Evolutionary conservation across 2,797 vertebrate species (phyloP).

Genomic region (Aulostomus chinensis): DNA sequence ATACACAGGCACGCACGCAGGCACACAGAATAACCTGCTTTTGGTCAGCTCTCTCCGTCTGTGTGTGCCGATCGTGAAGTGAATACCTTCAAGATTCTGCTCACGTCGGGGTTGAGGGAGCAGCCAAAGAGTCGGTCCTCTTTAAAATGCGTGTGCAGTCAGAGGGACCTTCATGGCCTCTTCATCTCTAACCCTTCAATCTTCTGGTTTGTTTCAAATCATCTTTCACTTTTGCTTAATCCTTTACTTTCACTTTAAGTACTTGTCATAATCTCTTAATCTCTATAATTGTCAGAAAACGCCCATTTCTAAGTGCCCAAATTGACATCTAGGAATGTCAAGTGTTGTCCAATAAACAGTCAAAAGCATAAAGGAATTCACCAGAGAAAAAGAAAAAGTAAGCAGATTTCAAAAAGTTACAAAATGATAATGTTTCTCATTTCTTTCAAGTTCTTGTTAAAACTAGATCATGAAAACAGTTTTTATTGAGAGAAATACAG

Average conservation of each 20-base stretch:
- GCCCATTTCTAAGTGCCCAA: too few relatives aligned
- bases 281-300: too few relatives aligned
- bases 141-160: constrained; percentile 70
- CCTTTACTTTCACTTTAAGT: constrained; percentile 20
- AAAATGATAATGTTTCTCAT: too few relatives aligned
- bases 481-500: too few relatives aligned
- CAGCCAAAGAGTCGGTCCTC: constrained; percentile 43
- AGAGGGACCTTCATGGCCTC: constrained; percentile 42
- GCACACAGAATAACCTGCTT: constrained; percentile 24
- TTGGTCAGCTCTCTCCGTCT: constrained; percentile 17
- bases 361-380: too few relatives aligned
- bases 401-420: too few relatives aligned
- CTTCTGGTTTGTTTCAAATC: constrained; percentile 4
- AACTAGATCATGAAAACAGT: too few relatives aligned
- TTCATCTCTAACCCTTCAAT: constrained; percentile 20
- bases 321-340: too few relatives aligned
- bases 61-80: constrained; percentile 33
- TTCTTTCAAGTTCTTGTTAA: too few relatives aligned
- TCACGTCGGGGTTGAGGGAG: constrained; percentile 53
- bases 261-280: not conserved
- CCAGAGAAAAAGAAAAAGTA: too few relatives aligned
- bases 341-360: too few relatives aligned
- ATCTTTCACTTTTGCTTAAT: constrained; percentile 16
- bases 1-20: too few relatives aligned
- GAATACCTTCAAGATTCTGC: constrained; percentile 52